Conservation (phyloP, 1,140 invertebrate genomes). For the Aporrectodea caliginosa region DNA sequence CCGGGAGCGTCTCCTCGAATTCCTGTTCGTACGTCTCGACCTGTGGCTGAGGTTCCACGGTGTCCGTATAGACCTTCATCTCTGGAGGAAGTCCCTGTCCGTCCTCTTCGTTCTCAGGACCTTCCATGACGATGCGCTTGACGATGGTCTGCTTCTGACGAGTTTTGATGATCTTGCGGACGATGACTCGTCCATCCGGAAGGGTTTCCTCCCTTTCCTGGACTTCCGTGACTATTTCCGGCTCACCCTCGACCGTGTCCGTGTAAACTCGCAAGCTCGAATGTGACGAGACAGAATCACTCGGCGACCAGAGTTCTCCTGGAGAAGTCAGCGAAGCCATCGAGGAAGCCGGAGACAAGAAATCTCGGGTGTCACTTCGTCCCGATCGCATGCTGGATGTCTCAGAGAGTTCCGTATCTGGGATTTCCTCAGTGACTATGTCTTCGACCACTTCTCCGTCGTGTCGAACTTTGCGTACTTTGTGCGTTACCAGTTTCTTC, state of each 20-base stretch:
- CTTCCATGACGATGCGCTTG: slow-evolving; percentile 32
- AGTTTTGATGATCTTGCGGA: slow-evolving; percentile 38
- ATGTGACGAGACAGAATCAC: slow-evolving; percentile 16
- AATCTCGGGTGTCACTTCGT: slow-evolving; percentile 14
- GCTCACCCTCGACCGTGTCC: slow-evolving; percentile 32
- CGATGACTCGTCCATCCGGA: slow-evolving; percentile 44
- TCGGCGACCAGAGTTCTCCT: background rate
- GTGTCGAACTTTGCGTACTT: slow-evolving; percentile 24
- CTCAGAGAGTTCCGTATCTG: slow-evolving; percentile 29
- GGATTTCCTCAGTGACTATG: slow-evolving; percentile 31
- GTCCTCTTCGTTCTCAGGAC: slow-evolving; percentile 23
- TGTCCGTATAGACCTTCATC: background rate
- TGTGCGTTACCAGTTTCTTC: slow-evolving; percentile 18
- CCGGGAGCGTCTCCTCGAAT: slow-evolving; percentile 42
- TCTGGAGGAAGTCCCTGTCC: background rate
- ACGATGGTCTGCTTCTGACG: slow-evolving; percentile 33
- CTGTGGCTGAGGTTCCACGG: slow-evolving; percentile 36
- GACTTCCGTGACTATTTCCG: slow-evolving; percentile 34
- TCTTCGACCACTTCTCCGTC: slow-evolving; percentile 31
- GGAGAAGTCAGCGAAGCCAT: slow-evolving; percentile 14
- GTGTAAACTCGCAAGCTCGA: slow-evolving; percentile 28
- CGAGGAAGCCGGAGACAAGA: slow-evolving; percentile 23
- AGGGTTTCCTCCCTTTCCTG: slow-evolving; percentile 42
- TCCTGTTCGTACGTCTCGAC: slow-evolving; percentile 36
- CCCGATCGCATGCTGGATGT: slow-evolving; percentile 30